Conservation (phyloP, 1,140 invertebrate genomes). For the Goniozus legneri region DNA sequence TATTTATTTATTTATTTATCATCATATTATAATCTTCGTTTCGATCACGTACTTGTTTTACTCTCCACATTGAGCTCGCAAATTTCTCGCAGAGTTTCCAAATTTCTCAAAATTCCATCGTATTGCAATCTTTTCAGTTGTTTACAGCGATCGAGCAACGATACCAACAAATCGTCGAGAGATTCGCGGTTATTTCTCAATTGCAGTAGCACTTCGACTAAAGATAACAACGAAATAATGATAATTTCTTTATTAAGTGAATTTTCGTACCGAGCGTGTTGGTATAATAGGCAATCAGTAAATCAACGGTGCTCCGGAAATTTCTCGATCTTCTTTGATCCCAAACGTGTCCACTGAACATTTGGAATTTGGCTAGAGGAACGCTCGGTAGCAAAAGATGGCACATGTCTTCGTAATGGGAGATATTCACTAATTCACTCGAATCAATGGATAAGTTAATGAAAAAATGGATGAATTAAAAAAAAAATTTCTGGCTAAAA, state of each 20-base stretch:
- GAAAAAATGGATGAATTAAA: not conserved
- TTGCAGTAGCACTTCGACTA: slow-evolving; percentile 49
- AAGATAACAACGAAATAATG: slow-evolving; percentile 3
- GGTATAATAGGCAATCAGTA: slow-evolving; percentile 47
- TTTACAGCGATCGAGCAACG: slow-evolving; percentile 43
- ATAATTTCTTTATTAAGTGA: not conserved
- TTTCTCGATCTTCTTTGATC: slow-evolving; percentile 51
- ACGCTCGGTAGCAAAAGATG: slow-evolving; percentile 46
- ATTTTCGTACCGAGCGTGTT: slow-evolving; percentile 35
- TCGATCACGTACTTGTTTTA: slow-evolving; percentile 36
- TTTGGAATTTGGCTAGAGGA: slow-evolving; percentile 46
- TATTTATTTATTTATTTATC: too few species aligned
- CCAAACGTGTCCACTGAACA: slow-evolving; percentile 50
- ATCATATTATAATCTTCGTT: too few species aligned
- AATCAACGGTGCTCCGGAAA: slow-evolving; percentile 44
- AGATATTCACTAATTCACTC: slow-evolving; percentile 51
- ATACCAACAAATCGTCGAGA: slow-evolving; percentile 48
- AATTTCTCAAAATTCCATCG: slow-evolving; percentile 47
- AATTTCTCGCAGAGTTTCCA: slow-evolving; percentile 46
- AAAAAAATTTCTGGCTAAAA: not conserved
- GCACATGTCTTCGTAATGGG: slow-evolving; percentile 49
- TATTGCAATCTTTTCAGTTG: slow-evolving; percentile 46
- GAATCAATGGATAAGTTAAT: not conserved
- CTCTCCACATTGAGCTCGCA: slow-evolving; percentile 42
- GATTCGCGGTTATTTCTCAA: slow-evolving; percentile 48